Evolutionary conservation across 2,888 invertebrate genomes (phyloP).

Genomic region (Noctua comes): DNA sequence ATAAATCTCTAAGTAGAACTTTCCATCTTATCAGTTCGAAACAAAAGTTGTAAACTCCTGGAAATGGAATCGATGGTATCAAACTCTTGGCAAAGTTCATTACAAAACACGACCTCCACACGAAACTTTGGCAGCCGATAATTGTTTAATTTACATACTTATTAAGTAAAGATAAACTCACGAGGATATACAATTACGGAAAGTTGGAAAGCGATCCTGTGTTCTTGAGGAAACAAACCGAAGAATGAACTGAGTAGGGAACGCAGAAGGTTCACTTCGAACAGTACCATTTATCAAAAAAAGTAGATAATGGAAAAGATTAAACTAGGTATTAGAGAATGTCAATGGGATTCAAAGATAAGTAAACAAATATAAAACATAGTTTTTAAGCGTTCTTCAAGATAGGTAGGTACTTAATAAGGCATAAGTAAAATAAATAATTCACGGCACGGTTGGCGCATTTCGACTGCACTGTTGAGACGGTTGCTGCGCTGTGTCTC

Average conservation of each 20-base stretch:
- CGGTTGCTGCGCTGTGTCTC: neutral
- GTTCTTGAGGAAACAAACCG: neutral
- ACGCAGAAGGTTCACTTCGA: neutral
- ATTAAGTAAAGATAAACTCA: constrained; percentile 22
- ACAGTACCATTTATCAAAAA: neutral
- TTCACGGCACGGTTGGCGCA: neutral
- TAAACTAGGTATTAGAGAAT: too few species aligned
- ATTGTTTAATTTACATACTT: constrained; percentile 52
- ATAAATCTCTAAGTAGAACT: constrained; percentile 8
- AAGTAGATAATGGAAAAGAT: neutral
- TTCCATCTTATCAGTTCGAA: constrained; percentile 31
- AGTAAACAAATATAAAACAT: neutral
- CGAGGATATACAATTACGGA: neutral
- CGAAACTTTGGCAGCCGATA: constrained; percentile 40
- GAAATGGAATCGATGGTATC: constrained; percentile 20
- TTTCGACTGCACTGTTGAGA: neutral
- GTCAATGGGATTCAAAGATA: neutral
- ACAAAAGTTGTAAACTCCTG: constrained; percentile 40
- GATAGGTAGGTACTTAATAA: neutral
- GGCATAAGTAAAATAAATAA: too few species aligned
- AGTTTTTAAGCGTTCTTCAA: neutral
- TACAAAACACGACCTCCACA: constrained; percentile 7
- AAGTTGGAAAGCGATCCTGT: constrained; percentile 32
- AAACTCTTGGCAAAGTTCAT: constrained; percentile 21
- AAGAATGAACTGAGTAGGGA: neutral